Conservation (phyloP, 1,140 invertebrate species). For the Macrosteles quadrilineatus region DNA sequence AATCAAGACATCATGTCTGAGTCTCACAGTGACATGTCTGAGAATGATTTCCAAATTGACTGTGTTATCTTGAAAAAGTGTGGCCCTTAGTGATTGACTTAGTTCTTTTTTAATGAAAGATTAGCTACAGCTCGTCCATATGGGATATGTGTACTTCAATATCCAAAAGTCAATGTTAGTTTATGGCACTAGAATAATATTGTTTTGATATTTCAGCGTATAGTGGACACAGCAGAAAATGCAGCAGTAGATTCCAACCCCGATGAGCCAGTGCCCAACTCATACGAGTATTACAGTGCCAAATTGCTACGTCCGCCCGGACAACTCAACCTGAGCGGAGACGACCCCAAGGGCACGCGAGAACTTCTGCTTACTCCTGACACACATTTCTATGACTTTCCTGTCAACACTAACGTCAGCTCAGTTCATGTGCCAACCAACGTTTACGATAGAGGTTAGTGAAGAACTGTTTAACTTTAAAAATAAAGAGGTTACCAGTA, state of each 20-base stretch:
- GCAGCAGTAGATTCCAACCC: slow-evolving; percentile 62
- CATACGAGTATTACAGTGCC: slow-evolving; percentile 71
- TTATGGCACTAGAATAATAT: too few species aligned
- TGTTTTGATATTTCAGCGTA: slow-evolving; percentile 63
- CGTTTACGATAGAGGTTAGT: slow-evolving; percentile 89
- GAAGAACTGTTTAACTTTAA: slow-evolving; percentile 46
- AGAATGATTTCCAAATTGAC: too few species aligned
- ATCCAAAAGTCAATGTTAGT: too few species aligned
- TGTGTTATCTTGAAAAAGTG: too few species aligned
- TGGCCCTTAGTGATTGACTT: too few species aligned
- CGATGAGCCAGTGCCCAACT: slow-evolving; percentile 60
- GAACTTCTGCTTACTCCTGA: slow-evolving; percentile 64
- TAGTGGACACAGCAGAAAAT: slow-evolving; percentile 79
- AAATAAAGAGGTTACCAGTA: too few species aligned
- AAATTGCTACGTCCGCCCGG: slow-evolving; percentile 64
- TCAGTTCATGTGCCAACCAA: slow-evolving; percentile 95
- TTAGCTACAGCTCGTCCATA: too few species aligned
- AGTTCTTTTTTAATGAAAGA: too few species aligned
- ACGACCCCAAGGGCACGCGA: slow-evolving; percentile 53
- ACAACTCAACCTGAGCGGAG: slow-evolving; percentile 27
- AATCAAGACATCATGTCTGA: too few species aligned
- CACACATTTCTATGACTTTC: slow-evolving; percentile 74
- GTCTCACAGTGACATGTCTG: too few species aligned
- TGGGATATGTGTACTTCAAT: too few species aligned
- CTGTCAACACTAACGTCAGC: slow-evolving; percentile 81